These are phyloP conservation scores for Coreoperca whiteheadi DNA, from an alignment of 2,113 vertebrate genomes.

Conservation along the genomic window DNA sequence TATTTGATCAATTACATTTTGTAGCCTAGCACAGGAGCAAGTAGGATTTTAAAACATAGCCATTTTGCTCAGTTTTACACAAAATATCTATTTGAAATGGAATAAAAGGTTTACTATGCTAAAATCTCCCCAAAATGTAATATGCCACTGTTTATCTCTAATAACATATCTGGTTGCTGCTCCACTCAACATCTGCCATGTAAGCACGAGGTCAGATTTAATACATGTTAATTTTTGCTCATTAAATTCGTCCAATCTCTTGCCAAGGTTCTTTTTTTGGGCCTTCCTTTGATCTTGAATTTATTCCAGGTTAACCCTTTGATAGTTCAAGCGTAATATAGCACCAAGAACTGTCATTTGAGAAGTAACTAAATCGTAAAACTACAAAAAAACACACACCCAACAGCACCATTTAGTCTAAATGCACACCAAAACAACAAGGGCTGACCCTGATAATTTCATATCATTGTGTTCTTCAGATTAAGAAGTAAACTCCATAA, in stretches of 20 bases:
- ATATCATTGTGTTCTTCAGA: neutral
- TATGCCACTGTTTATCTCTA: conserved; percentile 43
- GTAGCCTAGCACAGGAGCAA: neutral
- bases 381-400: neutral
- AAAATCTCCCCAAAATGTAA: conserved; percentile 31
- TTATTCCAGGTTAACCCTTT: conserved; percentile 84
- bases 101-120: neutral
- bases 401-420: neutral
- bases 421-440: neutral
- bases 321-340: conserved; percentile 63
- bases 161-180: conserved; percentile 53
- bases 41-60: neutral
- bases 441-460: neutral
- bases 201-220: conserved; percentile 84
- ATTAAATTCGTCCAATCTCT: conserved; percentile 83
- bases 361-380: neutral
- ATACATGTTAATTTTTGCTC: conserved; percentile 88
- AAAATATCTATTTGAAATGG: neutral
- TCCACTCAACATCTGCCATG: conserved; percentile 82
- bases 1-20: neutral
- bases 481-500: neutral
- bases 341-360: conserved; percentile 18
- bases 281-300: conserved; percentile 84
- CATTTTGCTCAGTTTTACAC: neutral
- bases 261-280: conserved; percentile 80